These are phyloP conservation scores for Phaethornis superciliosus DNA, from an alignment of 2,113 vertebrate genomes.

Conservation along the genomic window DNA sequence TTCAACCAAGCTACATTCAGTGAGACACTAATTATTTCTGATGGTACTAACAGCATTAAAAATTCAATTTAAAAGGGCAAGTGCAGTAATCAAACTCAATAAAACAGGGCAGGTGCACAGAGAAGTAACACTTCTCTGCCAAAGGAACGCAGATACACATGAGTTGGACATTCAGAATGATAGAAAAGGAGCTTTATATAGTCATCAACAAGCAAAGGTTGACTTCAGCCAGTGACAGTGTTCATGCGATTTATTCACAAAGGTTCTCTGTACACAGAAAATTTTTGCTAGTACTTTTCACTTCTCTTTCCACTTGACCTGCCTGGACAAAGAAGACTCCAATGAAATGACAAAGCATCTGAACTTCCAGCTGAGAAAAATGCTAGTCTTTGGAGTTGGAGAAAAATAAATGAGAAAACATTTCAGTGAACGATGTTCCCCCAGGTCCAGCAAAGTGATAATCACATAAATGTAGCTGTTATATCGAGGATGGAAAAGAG, in stretches of 20 bases:
- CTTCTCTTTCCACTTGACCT: background rate
- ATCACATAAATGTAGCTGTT: background rate
- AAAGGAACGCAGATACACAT: background rate
- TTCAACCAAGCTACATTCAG: background rate
- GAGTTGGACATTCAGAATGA: background rate
- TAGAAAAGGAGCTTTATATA: background rate
- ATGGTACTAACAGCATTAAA: background rate
- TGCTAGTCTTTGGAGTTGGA: background rate
- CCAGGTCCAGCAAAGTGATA: background rate
- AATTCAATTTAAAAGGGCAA: background rate
- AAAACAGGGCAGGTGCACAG: background rate
- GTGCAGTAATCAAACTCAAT: background rate
- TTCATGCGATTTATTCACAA: background rate
- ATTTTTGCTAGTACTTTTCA: background rate
- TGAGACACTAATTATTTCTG: background rate
- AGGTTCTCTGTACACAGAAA: background rate
- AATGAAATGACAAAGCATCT: background rate
- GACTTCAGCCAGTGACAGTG: background rate
- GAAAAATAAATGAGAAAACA: background rate
- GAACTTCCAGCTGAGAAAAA: background rate
- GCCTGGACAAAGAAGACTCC: background rate
- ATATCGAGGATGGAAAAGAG: background rate
- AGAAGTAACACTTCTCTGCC: background rate
- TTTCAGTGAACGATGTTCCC: background rate
- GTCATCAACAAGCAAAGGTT: background rate